These are phyloP conservation scores for Protosalanx chinensis DNA, from an alignment of 2,797 vertebrate genomes.

Conservation along the genomic window DNA sequence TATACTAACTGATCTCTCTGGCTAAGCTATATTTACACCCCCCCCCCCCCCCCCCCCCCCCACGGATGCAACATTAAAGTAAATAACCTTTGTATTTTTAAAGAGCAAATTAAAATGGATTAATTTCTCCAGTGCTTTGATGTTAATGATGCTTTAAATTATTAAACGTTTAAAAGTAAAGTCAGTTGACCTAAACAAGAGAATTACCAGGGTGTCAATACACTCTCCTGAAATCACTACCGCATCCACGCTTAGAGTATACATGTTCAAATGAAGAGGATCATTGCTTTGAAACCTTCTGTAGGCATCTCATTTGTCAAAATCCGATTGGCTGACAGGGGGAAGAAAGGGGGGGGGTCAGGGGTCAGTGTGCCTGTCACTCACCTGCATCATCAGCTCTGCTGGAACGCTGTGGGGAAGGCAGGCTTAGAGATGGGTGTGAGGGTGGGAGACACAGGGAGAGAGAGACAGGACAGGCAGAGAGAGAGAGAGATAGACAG, in stretches of 20 bases:
- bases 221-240: too few species aligned
- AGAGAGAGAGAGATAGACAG: not conserved
- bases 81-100: not conserved
- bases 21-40: not conserved
- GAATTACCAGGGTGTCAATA: too few species aligned
- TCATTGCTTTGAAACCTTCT: not conserved
- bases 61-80: not conserved
- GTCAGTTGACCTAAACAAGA: too few species aligned
- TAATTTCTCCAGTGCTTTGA: too few species aligned
- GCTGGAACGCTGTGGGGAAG: not conserved
- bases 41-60: too few species aligned
- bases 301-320: slow-evolving; percentile 31
- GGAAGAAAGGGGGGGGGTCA: slow-evolving; percentile 18
- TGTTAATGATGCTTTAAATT: too few species aligned
- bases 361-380: slow-evolving; percentile 44
- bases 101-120: not conserved
- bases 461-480: slow-evolving; percentile 7
- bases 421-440: not conserved
- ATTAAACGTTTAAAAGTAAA: too few species aligned
- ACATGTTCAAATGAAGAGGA: not conserved
- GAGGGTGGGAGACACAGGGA: not conserved
- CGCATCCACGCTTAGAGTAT: too few species aligned
- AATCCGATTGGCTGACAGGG: slow-evolving; percentile 32
- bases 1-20: too few species aligned
- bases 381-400: slow-evolving; percentile 48